Evolutionary conservation across 2,888 invertebrate genomes (phyloP), one percentile per base, ranked within the genome.

Genomic region (Metopia argyrocephala): DNA sequence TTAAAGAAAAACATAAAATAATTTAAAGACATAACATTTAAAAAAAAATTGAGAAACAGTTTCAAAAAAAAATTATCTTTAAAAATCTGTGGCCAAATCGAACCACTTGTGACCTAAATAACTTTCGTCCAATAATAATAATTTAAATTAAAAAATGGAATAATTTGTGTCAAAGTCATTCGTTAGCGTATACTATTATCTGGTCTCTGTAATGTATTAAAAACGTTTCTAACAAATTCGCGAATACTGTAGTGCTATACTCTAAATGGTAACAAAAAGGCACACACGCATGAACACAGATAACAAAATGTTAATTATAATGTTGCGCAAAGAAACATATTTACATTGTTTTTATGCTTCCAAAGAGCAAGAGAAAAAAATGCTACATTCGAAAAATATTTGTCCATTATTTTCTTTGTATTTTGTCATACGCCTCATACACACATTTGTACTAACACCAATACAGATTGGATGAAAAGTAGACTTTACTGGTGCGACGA

Each of bases 281-380:
- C 66, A 75, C 57, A 76, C 68, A 76, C 69, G 73, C 76, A 76
- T 82, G 50, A 69, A 78, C 75, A 76, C 74, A 78, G 76, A 82
- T 84, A 85, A 86, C 84, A 85, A 84, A 86, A 84, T 85, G 84
- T 86, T 86, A 86, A 86, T 86, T 86, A 86, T 84, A 85, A 68
- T 64, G 59, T 61, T 65, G 65, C 64, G 64, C 27, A 73, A 18
- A 62, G 56, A 54, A 48, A 61, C 31, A 57, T 56, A 83, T 76
- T 78, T 74, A 79, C 79, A 68, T 64, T 81, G 71, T 79, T 80
- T 50, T 50, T 4, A 7, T 6, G 46, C 61, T 50, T 48, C 7
- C 12, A 45, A 9, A 20, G 20, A 59, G 54, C 23, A 59, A 68
- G 52, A 73, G 21, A 61, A 65, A 45, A 62, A 80, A 57, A 56